Evolutionary conservation across 2,797 vertebrate genomes (phyloP).

Genomic region (Buceros bicornis): DNA sequence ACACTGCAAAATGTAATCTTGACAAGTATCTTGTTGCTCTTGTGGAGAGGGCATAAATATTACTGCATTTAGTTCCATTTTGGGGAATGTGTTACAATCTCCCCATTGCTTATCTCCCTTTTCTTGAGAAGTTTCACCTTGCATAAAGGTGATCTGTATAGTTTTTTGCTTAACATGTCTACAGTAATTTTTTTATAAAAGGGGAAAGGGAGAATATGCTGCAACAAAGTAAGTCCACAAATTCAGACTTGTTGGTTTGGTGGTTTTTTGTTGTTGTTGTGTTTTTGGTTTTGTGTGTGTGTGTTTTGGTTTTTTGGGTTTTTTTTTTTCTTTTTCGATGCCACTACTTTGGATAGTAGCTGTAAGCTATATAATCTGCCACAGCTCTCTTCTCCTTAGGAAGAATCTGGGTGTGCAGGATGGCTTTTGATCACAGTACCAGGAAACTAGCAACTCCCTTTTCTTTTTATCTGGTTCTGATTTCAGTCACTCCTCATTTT

Average conservation of each 20-base stretch:
- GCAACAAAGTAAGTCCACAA: neutral
- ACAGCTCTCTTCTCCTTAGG: neutral
- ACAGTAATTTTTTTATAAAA: neutral
- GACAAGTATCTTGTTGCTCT: conserved; percentile 65
- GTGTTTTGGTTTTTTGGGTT: no score
- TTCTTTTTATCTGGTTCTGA: conserved; percentile 6
- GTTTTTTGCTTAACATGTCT: neutral
- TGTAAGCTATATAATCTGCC: neutral
- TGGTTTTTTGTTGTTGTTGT: no score
- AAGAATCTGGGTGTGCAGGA: neutral
- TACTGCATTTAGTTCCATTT: conserved; percentile 54
- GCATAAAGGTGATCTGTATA: neutral
- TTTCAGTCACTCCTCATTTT: conserved; percentile 4
- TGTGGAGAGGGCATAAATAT: conserved; percentile 58
- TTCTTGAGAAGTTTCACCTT: conserved; percentile 30
- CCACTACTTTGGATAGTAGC: neutral
- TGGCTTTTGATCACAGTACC: neutral
- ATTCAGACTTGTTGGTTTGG: neutral
- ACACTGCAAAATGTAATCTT: conserved; percentile 68
- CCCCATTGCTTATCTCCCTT: conserved; percentile 19
- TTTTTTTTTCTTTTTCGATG: neutral
- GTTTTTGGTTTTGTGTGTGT: no score
- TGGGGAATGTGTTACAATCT: neutral
- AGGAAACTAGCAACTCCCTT: neutral
- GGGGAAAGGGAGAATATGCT: neutral